A percentile compares a stretch with the other conserved stretches of the same genome.
Evolutionary conservation across 2,113 vertebrate species (phyloP).

Genomic region (Megaceryle maxima): DNA sequence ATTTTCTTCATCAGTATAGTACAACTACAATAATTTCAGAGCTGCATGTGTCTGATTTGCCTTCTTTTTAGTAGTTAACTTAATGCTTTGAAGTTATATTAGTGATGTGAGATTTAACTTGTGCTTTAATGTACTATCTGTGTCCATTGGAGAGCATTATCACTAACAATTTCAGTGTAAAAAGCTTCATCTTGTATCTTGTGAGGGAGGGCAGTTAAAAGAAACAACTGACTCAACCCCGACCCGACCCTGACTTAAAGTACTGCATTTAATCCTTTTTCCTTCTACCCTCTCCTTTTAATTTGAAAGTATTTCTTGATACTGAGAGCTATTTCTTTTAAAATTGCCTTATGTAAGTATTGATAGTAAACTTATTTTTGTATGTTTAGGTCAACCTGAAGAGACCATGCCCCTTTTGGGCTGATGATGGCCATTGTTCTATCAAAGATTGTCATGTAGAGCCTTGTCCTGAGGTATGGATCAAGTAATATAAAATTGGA

Average conservation of each 20-base stretch:
- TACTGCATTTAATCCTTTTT: neutral
- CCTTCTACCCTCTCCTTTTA: neutral
- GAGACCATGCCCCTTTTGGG: slow-evolving; percentile 95
- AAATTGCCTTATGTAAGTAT: neutral
- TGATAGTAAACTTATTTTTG: neutral
- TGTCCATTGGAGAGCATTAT: neutral
- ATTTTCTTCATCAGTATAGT: neutral
- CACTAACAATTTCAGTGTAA: neutral
- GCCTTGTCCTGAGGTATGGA: slow-evolving; percentile 92
- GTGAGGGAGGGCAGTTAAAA: neutral
- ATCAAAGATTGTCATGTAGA: slow-evolving; percentile 98
- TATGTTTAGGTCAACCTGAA: slow-evolving; percentile 90
- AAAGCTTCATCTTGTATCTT: neutral
- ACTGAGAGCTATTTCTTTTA: neutral
- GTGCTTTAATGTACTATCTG: neutral
- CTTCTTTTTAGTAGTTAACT: neutral
- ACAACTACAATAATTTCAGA: neutral
- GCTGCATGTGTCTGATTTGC: neutral
- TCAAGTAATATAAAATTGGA: neutral
- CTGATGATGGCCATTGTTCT: slow-evolving; percentile 91
- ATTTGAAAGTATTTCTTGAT: neutral
- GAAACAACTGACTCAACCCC: neutral
- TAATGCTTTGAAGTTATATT: neutral
- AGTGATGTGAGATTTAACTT: neutral
- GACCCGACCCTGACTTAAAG: neutral